These are phyloP conservation scores for Ernsta delagoae DNA, from an alignment of 2,888 invertebrate species.

Conservation along the genomic window DNA sequence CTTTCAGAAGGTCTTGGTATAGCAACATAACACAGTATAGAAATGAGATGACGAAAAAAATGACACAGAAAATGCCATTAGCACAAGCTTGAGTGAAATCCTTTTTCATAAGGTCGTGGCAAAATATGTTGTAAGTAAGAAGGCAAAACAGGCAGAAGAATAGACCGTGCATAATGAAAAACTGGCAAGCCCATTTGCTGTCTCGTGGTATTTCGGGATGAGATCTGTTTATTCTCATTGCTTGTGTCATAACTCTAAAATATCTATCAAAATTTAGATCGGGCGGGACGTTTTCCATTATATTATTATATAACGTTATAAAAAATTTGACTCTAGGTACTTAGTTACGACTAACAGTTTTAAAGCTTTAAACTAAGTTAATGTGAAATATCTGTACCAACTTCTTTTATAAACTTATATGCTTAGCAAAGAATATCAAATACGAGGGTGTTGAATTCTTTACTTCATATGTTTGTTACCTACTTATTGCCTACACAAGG, in stretches of 20 bases:
- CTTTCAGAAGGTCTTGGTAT: constrained; percentile 19
- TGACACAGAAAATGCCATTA: constrained; percentile 43
- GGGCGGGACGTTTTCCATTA: too few relatives aligned
- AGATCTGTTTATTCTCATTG: constrained; percentile 28
- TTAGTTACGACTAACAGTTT: too few relatives aligned
- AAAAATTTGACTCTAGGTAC: too few relatives aligned
- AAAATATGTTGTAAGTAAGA: constrained; percentile 42
- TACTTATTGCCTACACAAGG: too few relatives aligned
- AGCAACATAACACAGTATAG: constrained; percentile 48
- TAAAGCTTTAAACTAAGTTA: too few relatives aligned
- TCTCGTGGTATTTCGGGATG: constrained; percentile 30
- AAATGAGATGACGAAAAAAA: constrained; percentile 41
- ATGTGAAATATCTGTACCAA: too few relatives aligned
- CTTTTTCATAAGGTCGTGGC: constrained; percentile 41
- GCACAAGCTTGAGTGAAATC: constrained; percentile 44
- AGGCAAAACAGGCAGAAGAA: constrained; percentile 33
- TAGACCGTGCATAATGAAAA: constrained; percentile 13
- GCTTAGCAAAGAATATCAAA: too few relatives aligned
- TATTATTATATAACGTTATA: too few relatives aligned
- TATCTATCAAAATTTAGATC: too few relatives aligned
- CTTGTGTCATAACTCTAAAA: constrained; percentile 19
- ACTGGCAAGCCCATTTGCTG: constrained; percentile 30
- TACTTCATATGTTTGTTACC: too few relatives aligned
- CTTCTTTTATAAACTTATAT: too few relatives aligned
- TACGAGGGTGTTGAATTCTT: too few relatives aligned